Percentiles rank a stretch among this genome's conserved stretches.
Conservation (phyloP, 2,888 invertebrate species). For the Halictus ligatus region DNA sequence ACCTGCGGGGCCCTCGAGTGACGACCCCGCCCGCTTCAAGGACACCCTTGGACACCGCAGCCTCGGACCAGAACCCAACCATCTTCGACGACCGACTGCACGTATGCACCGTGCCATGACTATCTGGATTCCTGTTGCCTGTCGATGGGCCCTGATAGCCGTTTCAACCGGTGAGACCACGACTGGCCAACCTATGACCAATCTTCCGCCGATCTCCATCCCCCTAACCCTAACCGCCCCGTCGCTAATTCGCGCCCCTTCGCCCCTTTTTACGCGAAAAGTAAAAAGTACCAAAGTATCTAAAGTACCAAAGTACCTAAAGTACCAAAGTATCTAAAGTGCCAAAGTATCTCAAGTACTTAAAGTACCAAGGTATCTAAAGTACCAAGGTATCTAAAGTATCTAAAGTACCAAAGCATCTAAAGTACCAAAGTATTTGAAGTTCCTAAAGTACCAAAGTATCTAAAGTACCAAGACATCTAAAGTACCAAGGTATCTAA, state of each 20-base stretch:
- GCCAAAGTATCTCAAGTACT: too few species aligned
- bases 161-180: conserved; percentile 43
- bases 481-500: too few species aligned
- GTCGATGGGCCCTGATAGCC: conserved; percentile 67
- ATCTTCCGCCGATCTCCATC: conserved; percentile 28
- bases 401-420: too few species aligned
- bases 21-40: conserved; percentile 84
- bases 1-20: conserved; percentile 82
- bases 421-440: too few species aligned
- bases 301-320: too few species aligned
- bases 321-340: too few species aligned
- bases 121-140: conserved; percentile 74
- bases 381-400: too few species aligned
- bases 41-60: conserved; percentile 80
- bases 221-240: not conserved
- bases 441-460: too few species aligned
- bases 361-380: too few species aligned
- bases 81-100: conserved; percentile 76
- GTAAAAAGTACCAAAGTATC: too few species aligned
- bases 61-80: conserved; percentile 75
- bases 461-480: too few species aligned
- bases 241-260: not conserved
- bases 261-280: not conserved
- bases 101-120: conserved; percentile 72
- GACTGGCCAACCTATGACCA: conserved; percentile 42